Percentiles rank a stretch among this genome's conserved stretches.
Evolutionary conservation across 2,113 vertebrate genomes (phyloP).

Genomic region (Lynx canadensis): DNA sequence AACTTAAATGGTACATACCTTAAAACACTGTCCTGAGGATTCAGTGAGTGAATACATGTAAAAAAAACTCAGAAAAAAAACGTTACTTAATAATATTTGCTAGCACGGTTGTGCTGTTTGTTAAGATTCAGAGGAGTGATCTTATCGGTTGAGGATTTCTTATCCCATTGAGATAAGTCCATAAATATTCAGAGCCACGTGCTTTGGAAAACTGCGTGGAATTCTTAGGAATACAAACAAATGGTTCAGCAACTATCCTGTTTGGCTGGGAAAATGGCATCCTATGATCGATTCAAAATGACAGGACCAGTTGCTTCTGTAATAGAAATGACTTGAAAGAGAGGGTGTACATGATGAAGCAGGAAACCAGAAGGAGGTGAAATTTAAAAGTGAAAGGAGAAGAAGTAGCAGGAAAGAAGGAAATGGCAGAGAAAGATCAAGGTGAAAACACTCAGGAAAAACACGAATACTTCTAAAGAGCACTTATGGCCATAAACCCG

Average conservation of each 20-base stretch:
- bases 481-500: too few relatives aligned
- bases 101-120: not conserved
- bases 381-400: not conserved
- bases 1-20: not conserved
- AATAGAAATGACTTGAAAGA: not conserved
- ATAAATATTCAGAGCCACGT: not conserved
- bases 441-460: not conserved
- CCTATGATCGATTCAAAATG: not conserved
- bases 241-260: not conserved
- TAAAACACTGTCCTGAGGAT: not conserved
- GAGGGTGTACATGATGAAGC: not conserved
- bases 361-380: accelerated
- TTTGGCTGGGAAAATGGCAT: not conserved
- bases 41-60: not conserved
- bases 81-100: not conserved
- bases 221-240: not conserved
- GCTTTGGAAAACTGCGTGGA: not conserved
- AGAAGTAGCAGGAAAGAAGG: not conserved
- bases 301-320: not conserved
- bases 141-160: not conserved
- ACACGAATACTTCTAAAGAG: not conserved
- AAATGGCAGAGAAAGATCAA: not conserved
- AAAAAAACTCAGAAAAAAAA: not conserved
- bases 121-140: not conserved
- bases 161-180: not conserved